Conservation (phyloP, 2,888 invertebrate genomes). For the Eupelmus urozonus region DNA sequence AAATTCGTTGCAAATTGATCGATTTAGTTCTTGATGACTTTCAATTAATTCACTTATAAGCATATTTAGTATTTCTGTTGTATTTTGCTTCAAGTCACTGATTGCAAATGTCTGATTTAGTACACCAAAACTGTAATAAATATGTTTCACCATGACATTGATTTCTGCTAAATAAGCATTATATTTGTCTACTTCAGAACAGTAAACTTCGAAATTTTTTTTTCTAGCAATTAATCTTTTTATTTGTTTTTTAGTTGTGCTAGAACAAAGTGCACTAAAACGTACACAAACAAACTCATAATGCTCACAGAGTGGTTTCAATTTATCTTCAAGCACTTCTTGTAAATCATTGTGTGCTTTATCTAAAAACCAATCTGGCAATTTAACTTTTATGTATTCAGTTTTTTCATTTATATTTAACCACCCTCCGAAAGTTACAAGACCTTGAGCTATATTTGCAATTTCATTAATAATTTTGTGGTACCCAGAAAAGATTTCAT, state of each 20-base stretch:
- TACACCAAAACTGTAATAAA: constrained; percentile 69
- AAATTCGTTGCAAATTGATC: constrained; percentile 77
- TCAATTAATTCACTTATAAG: constrained; percentile 66
- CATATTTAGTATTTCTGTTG: constrained; percentile 62
- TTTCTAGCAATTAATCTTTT: constrained; percentile 58
- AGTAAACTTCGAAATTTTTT: constrained; percentile 65
- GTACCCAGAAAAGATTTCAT: constrained; percentile 80
- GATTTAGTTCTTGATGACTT: constrained; percentile 69
- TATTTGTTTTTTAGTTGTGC: constrained; percentile 59
- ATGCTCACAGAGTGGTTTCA: constrained; percentile 65
- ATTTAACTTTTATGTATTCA: constrained; percentile 80
- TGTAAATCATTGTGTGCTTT: constrained; percentile 66
- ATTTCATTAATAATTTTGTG: constrained; percentile 81
- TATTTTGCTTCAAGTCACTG: constrained; percentile 64
- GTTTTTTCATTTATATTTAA: constrained; percentile 74
- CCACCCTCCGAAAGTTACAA: constrained; percentile 81
- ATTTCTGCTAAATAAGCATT: constrained; percentile 64
- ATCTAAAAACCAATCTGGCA: constrained; percentile 80
- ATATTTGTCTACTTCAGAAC: constrained; percentile 66
- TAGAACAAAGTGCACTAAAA: constrained; percentile 66
- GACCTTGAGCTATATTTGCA: constrained; percentile 79
- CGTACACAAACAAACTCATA: constrained; percentile 61
- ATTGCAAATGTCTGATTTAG: constrained; percentile 68
- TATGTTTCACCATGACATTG: constrained; percentile 65
- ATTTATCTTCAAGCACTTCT: constrained; percentile 63